phyloP scores from a whole-genome alignment of 2,888 invertebrate genomes.

The Troides oblongomaculatus region DNA sequence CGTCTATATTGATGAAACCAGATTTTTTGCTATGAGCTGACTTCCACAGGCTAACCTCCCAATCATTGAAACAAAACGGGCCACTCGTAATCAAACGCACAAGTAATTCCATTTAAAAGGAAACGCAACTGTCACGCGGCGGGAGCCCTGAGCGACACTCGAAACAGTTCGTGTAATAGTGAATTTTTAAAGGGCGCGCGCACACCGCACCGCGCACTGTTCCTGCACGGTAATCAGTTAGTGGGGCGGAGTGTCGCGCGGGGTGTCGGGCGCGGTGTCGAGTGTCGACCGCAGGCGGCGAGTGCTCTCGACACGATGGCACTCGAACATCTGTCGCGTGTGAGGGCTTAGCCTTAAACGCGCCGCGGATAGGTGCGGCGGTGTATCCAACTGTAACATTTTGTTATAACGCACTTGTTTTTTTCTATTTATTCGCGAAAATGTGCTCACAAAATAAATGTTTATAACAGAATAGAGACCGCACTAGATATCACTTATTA shows the following conservation, averaged over 20 bases:
- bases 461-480: too few relatives aligned
- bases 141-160: slow-evolving; percentile 20
- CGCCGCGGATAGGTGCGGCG: slow-evolving; percentile 16
- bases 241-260: slow-evolving; percentile 27
- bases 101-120: slow-evolving; percentile 17
- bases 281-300: slow-evolving; percentile 50
- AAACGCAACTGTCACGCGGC: slow-evolving; percentile 19
- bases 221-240: slow-evolving; percentile 30
- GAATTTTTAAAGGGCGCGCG: slow-evolving; percentile 25
- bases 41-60: not conserved
- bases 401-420: too few relatives aligned
- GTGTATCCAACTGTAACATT: slow-evolving; percentile 19
- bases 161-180: slow-evolving; percentile 20
- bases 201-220: slow-evolving; percentile 16
- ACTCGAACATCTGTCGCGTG: slow-evolving; percentile 66
- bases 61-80: slow-evolving; percentile 21
- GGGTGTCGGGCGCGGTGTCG: slow-evolving; percentile 37
- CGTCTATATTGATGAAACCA: too few relatives aligned
- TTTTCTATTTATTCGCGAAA: too few relatives aligned
- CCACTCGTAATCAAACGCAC: slow-evolving; percentile 15
- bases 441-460: too few relatives aligned
- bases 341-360: slow-evolving; percentile 36
- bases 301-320: slow-evolving; percentile 55
- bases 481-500: too few relatives aligned
- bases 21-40: too few relatives aligned